phyloP scores from a whole-genome alignment of 2,113 vertebrate genomes.

The Zootoca vivipara region DNA sequence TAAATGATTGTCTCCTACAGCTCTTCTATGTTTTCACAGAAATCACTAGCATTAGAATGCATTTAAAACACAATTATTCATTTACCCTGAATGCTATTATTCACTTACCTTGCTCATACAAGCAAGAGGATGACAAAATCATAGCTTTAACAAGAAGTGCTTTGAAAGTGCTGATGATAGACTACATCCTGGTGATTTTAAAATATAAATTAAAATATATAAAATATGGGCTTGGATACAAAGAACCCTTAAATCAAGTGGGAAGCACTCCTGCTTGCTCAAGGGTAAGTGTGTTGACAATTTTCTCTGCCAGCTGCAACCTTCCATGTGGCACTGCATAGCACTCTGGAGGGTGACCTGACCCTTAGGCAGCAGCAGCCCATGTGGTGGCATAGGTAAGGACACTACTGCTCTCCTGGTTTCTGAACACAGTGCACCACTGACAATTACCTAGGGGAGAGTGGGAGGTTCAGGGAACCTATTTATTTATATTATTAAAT shows the following conservation, averaged over 20 bases:
- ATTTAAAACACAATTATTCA: conserved; percentile 42
- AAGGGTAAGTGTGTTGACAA: not conserved
- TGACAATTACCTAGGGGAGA: no score
- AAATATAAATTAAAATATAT: conserved; percentile 72
- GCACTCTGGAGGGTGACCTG: not conserved
- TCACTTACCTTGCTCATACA: conserved; percentile 50
- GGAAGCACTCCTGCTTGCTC: not conserved
- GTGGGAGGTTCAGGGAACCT: no score
- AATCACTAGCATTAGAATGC: conserved; percentile 59
- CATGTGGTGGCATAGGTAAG: no score
- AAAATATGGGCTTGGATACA: conserved; percentile 27
- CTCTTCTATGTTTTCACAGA: conserved; percentile 65
- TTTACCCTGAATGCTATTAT: conserved; percentile 46
- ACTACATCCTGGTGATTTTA: conserved; percentile 72
- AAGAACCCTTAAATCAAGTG: not conserved
- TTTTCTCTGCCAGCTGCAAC: no score
- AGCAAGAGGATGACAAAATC: conserved; percentile 55
- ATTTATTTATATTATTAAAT: no score
- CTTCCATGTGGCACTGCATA: not conserved
- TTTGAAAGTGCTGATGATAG: conserved; percentile 77
- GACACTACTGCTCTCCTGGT: no score
- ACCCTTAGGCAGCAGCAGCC: not conserved
- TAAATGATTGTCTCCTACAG: conserved; percentile 77
- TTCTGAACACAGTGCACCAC: no score
- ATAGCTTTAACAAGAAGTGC: conserved; percentile 63